Evolutionary conservation across 92 coral and sea anemone species (phyloP), one percentile per base, ranked within the genome.

Genomic region (Phenganax marumi): DNA sequence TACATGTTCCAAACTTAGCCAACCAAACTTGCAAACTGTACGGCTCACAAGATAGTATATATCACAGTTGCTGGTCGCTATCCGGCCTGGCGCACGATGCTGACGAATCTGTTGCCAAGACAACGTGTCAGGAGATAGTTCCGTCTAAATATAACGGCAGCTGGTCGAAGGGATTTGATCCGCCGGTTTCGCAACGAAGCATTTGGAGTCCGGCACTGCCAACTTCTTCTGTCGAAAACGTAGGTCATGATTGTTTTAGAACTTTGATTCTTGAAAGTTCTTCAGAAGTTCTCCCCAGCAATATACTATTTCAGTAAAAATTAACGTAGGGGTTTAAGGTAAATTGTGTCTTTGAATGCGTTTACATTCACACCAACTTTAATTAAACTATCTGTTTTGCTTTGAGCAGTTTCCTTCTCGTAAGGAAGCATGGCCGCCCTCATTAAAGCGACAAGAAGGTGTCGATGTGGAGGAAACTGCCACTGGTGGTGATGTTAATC

Each of bases 61-160:
- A 96, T 69, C 92, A 92, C 86, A 96, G 99, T 85, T 92, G 97
- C 81, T 92, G 97, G 97, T 96, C 99, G 10, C 71, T 95, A 70
- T 86, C 97, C 3, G 96, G 93, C 68, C 90, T 88, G 24, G 84
- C 85, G 48, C 87, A 58, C 19, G 83, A 73, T 12, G 71, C 82
- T 13, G 82, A 77, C 24, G 82, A 77, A 9, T 12, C 70, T 12
- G 65, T 12, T 63, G 48, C 71, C n/a, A 39, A 25, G 52, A 12
- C 47, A 49, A 9, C 50, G 17, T 48, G 63, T 49, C 58, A 65
- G 7, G 83, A 78, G 55, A 18, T 78, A 9, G 19, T 43, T 17
- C 68, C 83, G 24, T 61, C 68, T 6, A 62, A 78, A 39, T 52
- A 57, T 49, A 50, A 25, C 10, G 55, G 56, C 18, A 17, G 58